A percentile compares a stretch with the other conserved stretches of the same genome.
phyloP scores from a whole-genome alignment of 2,113 vertebrate species.

The Gavialis gangeticus region DNA sequence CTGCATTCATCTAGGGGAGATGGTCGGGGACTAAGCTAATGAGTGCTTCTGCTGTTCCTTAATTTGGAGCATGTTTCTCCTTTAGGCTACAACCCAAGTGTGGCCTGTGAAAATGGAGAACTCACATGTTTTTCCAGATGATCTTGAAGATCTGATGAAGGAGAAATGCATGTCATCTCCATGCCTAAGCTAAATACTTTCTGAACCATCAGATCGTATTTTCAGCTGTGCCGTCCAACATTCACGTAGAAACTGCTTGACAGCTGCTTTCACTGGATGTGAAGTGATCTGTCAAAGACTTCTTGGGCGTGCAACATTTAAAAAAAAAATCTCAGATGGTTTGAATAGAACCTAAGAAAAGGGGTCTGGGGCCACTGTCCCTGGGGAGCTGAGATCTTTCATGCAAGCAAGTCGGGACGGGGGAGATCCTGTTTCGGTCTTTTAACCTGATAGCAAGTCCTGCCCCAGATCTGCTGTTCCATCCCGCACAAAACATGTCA shows the following conservation, averaged over 20 bases:
- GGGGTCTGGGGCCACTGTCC: background rate
- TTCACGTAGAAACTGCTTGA: fast-evolving
- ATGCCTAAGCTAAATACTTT: background rate
- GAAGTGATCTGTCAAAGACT: background rate
- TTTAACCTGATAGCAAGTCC: no score
- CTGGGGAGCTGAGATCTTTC: background rate
- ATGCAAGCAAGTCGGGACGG: background rate
- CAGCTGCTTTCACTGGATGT: background rate
- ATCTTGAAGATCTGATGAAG: background rate
- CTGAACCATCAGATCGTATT: fast-evolving
- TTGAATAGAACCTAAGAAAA: background rate
- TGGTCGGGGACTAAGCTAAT: background rate
- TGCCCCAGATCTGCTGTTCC: background rate
- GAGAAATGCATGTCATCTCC: background rate
- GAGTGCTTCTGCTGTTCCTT: fast-evolving
- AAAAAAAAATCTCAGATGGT: background rate
- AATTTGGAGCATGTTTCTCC: fast-evolving
- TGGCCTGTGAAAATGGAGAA: fast-evolving
- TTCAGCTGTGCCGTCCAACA: background rate
- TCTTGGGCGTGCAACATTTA: background rate
- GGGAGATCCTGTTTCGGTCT: background rate
- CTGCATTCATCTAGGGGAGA: background rate
- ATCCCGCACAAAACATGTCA: background rate
- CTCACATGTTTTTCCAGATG: fast-evolving
- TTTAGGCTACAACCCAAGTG: fast-evolving